phyloP scores from a whole-genome alignment of 2,797 vertebrate genomes.

The Liasis olivaceus region DNA sequence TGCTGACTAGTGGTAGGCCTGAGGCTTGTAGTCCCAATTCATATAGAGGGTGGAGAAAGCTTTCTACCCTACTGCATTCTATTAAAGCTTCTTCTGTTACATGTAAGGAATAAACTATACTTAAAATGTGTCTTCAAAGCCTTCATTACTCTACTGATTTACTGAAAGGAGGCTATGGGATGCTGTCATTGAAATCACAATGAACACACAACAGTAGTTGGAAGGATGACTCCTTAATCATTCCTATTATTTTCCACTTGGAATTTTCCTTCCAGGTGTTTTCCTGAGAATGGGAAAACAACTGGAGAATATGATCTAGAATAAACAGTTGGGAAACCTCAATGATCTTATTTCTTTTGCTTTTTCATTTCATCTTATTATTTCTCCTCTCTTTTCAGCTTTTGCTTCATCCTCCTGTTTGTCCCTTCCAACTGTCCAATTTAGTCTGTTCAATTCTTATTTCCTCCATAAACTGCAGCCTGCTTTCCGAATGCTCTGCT shows the following conservation, averaged over 20 bases:
- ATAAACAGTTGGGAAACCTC: background rate
- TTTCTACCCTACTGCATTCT: background rate
- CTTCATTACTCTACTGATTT: background rate
- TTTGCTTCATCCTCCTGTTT: background rate
- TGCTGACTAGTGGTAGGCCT: background rate
- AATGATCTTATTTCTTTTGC: background rate
- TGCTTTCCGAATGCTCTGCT: background rate
- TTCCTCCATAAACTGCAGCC: background rate
- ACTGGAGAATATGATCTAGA: background rate
- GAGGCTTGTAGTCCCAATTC: background rate
- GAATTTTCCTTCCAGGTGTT: background rate
- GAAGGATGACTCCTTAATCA: background rate
- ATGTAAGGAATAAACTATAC: background rate
- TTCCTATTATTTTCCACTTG: background rate
- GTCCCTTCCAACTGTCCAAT: background rate
- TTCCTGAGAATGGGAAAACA: background rate
- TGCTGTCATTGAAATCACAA: background rate
- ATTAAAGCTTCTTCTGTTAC: background rate
- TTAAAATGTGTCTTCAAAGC: background rate
- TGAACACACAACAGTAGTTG: background rate
- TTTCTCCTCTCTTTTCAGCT: background rate
- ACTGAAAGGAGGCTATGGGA: background rate
- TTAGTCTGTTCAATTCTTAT: background rate
- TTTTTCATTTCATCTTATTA: background rate
- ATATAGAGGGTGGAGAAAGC: background rate